phyloP scores from a whole-genome alignment of 2,113 vertebrate species.

The Poicephalus gulielmi region DNA sequence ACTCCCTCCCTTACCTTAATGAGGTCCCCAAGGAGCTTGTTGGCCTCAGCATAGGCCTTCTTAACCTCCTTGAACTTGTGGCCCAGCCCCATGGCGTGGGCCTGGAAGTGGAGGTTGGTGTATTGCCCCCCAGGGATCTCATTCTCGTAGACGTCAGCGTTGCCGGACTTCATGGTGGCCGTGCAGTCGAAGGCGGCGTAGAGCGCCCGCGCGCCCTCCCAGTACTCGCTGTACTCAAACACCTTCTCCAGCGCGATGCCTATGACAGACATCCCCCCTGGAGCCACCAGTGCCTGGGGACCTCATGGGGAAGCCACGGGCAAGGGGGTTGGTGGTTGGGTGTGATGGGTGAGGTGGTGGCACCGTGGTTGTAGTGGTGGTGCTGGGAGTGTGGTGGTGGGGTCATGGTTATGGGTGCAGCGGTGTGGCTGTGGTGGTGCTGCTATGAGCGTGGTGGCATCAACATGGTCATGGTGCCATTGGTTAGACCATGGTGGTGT shows the following conservation, averaged over 20 bases:
- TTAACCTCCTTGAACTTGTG: constrained; percentile 98
- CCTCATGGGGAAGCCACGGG: rapidly evolving
- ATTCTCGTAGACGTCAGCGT: constrained; percentile 96
- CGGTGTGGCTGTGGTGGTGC: not conserved
- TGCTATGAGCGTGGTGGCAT: too few species aligned
- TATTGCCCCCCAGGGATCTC: constrained; percentile 98
- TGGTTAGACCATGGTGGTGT: rapidly evolving
- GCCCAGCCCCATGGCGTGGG: constrained; percentile 96
- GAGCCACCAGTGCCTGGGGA: not conserved
- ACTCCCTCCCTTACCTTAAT: constrained; percentile 84
- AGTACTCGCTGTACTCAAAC: constrained; percentile 96
- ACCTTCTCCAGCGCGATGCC: constrained; percentile 88
- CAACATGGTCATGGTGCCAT: not conserved
- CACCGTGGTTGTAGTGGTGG: not conserved
- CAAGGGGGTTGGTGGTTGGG: not conserved
- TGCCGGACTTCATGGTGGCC: constrained; percentile 98
- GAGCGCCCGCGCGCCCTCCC: constrained; percentile 90
- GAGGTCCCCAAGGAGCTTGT: constrained; percentile 93
- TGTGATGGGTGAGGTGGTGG: not conserved
- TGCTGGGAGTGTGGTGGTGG: not conserved
- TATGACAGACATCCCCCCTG: constrained; percentile 18
- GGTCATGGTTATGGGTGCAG: not conserved
- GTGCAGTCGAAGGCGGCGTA: constrained; percentile 97
- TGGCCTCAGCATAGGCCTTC: constrained; percentile 91
- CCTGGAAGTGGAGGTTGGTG: constrained; percentile 99